Conservation (phyloP, 1,140 invertebrate genomes). For the Cherax quadricarinatus region DNA sequence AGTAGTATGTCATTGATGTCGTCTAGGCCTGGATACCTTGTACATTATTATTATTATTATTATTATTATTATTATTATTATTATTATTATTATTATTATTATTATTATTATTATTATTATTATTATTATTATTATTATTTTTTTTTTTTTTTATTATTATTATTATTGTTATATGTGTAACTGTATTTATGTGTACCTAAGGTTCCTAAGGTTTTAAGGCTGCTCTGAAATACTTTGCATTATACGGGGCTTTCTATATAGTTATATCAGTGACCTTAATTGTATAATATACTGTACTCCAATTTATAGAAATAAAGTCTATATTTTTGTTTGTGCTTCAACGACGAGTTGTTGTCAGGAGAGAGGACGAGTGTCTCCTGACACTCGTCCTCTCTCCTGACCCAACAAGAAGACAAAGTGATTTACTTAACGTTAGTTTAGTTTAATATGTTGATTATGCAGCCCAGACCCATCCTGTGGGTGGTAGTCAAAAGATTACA, state of each 20-base stretch:
- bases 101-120: background rate
- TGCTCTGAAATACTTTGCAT: too few species aligned
- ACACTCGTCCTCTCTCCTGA: background rate
- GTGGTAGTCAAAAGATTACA: too few species aligned
- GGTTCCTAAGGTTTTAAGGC: background rate
- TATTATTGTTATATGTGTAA: background rate
- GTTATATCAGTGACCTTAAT: too few species aligned
- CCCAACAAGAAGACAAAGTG: background rate
- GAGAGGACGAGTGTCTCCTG: too few species aligned
- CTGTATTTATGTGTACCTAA: background rate
- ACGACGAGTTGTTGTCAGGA: background rate
- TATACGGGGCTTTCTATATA: too few species aligned
- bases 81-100: constrained; percentile 8
- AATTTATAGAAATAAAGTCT: too few species aligned
- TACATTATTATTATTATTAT: constrained; percentile 13
- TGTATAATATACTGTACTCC: too few species aligned
- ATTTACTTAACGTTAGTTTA: too few species aligned
- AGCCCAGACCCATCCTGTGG: too few species aligned
- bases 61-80: constrained; percentile 13
- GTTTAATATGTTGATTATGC: too few species aligned
- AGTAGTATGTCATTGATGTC: too few species aligned
- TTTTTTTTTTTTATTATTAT: background rate
- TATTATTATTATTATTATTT: background rate
- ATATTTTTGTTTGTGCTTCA: background rate
- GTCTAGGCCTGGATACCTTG: too few species aligned